phyloP scores from a whole-genome alignment of 37 sponge, comb jelly and placozoan species.

The Hexactinellida sp. region DNA sequence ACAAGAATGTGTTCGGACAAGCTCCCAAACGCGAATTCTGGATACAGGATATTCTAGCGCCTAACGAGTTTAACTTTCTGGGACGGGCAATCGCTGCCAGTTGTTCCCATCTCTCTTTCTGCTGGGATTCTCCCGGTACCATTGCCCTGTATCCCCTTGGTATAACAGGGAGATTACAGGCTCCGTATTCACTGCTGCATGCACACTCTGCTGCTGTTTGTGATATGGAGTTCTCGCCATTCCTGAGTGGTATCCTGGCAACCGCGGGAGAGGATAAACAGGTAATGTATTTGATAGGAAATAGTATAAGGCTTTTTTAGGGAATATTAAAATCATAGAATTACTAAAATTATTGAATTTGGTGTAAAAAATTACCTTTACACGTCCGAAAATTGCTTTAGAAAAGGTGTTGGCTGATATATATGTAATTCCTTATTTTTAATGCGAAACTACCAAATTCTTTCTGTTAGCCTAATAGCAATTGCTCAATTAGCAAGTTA shows the following conservation, averaged over 20 bases:
- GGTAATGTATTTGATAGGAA: too few species aligned
- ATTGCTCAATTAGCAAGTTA: too few species aligned
- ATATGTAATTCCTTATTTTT: too few species aligned
- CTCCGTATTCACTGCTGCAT: not conserved
- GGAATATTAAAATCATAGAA: too few species aligned
- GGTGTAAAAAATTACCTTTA: too few species aligned
- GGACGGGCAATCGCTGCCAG: constrained; percentile 6
- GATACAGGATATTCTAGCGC: constrained; percentile 13
- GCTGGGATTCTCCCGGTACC: constrained; percentile 15
- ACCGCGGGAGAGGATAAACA: constrained; percentile 63
- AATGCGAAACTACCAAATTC: too few species aligned
- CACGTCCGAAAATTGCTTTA: too few species aligned
- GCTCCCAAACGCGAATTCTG: constrained; percentile 61
- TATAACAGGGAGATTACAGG: not conserved
- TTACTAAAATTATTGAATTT: too few species aligned
- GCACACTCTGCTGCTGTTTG: constrained; percentile 36
- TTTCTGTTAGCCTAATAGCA: too few species aligned
- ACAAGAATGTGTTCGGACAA: constrained; percentile 44
- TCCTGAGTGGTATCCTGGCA: constrained; percentile 46
- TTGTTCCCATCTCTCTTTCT: not conserved
- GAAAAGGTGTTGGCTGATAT: too few species aligned
- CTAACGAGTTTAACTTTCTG: not conserved
- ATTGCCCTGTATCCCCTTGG: not conserved
- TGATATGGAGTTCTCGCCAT: constrained; percentile 78
- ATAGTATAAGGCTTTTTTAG: too few species aligned